A percentile compares a stretch with the other conserved stretches of the same genome.
phyloP scores from a whole-genome alignment of 2,113 vertebrate species.

The Brachyistius frenatus region DNA sequence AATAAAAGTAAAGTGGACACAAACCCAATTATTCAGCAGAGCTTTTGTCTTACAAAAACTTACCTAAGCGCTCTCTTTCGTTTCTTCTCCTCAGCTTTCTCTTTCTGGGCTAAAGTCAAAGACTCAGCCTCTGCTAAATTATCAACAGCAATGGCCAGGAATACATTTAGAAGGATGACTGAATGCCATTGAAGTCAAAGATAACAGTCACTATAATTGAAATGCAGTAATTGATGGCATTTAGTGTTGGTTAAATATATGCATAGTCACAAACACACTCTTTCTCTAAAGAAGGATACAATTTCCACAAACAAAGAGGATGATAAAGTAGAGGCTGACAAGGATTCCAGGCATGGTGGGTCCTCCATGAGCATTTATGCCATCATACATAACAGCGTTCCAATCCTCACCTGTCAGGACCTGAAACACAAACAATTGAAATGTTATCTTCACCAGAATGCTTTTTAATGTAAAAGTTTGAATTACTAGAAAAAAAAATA shows the following conservation, averaged over 20 bases:
- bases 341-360: conserved; percentile 90
- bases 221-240: not conserved
- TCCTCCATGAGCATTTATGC: conserved; percentile 91
- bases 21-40: not conserved
- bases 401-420: conserved; percentile 94
- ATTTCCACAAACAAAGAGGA: conserved; percentile 93
- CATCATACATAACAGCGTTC: conserved; percentile 94
- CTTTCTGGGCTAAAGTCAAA: conserved; percentile 93
- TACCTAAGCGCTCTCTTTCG: conserved; percentile 90
- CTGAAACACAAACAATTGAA: conserved; percentile 67
- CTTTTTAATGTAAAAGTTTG: no score
- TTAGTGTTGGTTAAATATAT: not conserved
- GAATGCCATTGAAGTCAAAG: conserved; percentile 72
- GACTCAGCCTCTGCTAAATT: conserved; percentile 95
- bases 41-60: conserved; percentile 4
- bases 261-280: not conserved
- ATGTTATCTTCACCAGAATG: not conserved
- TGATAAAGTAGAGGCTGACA: conserved; percentile 94
- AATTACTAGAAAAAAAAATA: no score
- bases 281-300: conserved; percentile 86
- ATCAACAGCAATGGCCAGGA: conserved; percentile 94
- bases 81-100: conserved; percentile 91
- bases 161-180: conserved; percentile 96
- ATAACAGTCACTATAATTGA: not conserved
- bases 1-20: no score